Evolutionary conservation across 2,888 invertebrate species (phyloP).

Genomic region (Drosophila atroscutellata): DNA sequence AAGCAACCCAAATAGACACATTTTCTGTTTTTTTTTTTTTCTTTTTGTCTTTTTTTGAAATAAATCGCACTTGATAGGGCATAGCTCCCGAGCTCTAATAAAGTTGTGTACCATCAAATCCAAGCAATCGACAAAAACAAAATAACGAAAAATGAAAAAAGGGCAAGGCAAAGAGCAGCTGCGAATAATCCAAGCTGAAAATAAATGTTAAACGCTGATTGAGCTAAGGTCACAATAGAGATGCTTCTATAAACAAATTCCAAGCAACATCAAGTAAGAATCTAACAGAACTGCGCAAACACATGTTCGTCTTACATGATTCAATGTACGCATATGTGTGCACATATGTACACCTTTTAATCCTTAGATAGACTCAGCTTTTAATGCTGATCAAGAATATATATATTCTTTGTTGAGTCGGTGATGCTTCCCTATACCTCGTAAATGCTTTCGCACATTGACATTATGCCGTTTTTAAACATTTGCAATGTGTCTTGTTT

Average conservation of each 20-base stretch:
- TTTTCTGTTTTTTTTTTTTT: slow-evolving; percentile 9
- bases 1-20: slow-evolving; percentile 47
- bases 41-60: not conserved
- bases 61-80: slow-evolving; percentile 23
- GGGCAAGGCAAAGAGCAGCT: slow-evolving; percentile 4
- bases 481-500: not conserved
- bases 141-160: not conserved
- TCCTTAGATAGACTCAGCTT: too few species aligned
- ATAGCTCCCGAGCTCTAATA: slow-evolving; percentile 30
- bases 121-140: slow-evolving; percentile 22
- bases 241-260: not conserved
- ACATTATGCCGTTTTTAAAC: not conserved
- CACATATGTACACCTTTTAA: not conserved
- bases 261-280: not conserved
- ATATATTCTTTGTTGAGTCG: not conserved
- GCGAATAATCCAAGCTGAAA: slow-evolving; percentile 15
- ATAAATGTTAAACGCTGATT: slow-evolving; percentile 17
- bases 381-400: too few species aligned
- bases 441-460: not conserved
- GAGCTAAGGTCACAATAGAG: slow-evolving; percentile 21
- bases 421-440: not conserved
- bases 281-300: not conserved
- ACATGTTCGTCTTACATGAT: not conserved
- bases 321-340: not conserved
- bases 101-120: slow-evolving; percentile 43